Base-by-base conservation (phyloP, 1,140 invertebrate species). In the Probaryconus sp. region DNA sequence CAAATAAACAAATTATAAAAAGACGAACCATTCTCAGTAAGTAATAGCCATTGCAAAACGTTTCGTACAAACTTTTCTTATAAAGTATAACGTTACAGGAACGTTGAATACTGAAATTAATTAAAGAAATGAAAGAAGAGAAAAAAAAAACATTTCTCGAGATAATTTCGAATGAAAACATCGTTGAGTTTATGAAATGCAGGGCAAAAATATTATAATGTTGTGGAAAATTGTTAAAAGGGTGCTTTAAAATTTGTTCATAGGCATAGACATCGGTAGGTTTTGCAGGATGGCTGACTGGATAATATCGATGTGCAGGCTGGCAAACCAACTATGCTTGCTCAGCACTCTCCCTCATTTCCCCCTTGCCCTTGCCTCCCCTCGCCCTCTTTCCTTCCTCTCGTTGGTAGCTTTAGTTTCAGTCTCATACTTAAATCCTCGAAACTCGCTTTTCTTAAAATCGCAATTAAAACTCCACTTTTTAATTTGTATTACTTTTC, bases 251-350 rank as follows among this genome's bases (percentile, higher is more conserved):
- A 70, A 70, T 67, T 67, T 61, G 17, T 76, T 70, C 53, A 70
- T 76, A 76, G 73, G 65, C 73, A 76, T 76, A 76, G 73, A 67
- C 74, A 77, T 81, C 65, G 79, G 81, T 82, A 82, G 78, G 81
- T 82, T 75, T 81, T 77, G 83, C 79, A 79, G 75, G 83, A 80
- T 83, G 80, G 82, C 82, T 85, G 83, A 85, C 82, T 85, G 84
- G 81, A 82, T 85, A 83, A 83, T 88, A 88, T 88, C 86, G 85
- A 88, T 87, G 86, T 83, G 85, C 84, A 84, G 84, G 76, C 81
- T 83, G 83, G 82, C 83, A 81, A 82, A 82, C 78, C 76, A 78
- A 82, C 81, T 85, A 77, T 87, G 86, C 86, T 86, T 81, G 83
- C 84, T 87, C 85, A 88, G 86, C 86, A 87, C 79, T 86, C 83